phyloP scores from a whole-genome alignment of 2,888 invertebrate genomes.

The Melipona beecheii region DNA sequence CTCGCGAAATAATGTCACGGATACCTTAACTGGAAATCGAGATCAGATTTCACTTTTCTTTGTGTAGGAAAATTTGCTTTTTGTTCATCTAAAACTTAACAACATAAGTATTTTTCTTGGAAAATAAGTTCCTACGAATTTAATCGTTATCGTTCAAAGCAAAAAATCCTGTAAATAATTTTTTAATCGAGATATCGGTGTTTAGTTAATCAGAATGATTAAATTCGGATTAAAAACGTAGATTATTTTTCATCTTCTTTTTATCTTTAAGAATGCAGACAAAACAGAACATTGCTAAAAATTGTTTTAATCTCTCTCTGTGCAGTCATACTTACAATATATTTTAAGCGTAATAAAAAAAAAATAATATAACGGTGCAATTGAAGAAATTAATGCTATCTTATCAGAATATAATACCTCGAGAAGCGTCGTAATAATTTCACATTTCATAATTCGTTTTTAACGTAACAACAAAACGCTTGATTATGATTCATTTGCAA shows the following conservation, averaged over 20 bases:
- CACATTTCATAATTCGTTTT: background rate
- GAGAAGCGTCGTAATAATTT: background rate
- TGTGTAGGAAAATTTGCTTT: background rate
- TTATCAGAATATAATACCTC: background rate
- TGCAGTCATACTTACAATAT: too few species aligned
- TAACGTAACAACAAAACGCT: too few species aligned
- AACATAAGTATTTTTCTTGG: background rate
- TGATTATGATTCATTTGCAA: background rate
- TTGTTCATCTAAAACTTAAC: background rate
- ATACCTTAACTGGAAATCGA: constrained; percentile 17
- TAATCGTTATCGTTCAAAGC: background rate
- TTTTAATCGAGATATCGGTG: background rate
- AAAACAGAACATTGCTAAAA: background rate
- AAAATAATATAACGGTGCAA: background rate
- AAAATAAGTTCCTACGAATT: background rate
- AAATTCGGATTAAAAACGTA: background rate
- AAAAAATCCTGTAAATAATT: background rate
- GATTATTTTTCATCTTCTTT: background rate
- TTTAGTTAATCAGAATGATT: background rate
- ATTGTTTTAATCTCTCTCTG: background rate
- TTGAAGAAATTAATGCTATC: background rate
- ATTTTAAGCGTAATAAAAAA: too few species aligned
- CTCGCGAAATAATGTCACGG: constrained; percentile 18
- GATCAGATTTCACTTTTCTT: constrained; percentile 51
- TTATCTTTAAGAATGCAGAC: background rate